Conservation (phyloP, 2,797 vertebrate genomes). For the Coregonus sp. region DNA sequence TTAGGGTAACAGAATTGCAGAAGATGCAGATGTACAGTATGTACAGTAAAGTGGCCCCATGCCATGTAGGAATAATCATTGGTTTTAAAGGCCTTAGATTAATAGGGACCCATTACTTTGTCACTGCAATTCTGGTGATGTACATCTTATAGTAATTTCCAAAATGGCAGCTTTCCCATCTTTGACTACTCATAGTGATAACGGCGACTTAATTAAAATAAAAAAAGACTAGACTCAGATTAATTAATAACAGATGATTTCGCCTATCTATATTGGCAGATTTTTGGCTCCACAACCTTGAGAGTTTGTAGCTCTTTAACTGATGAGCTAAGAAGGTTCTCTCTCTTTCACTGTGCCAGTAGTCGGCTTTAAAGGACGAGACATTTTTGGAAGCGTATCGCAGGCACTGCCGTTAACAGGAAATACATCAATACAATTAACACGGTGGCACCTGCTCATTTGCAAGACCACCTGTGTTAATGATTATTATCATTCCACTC, state of each 20-base stretch:
- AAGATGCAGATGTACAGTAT: not conserved
- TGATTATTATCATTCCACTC: conserved; percentile 52
- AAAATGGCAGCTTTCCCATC: conserved; percentile 51
- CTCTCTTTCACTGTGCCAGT: conserved; percentile 19
- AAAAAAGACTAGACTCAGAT: conserved; percentile 40
- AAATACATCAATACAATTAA: conserved; percentile 61
- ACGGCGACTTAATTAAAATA: conserved; percentile 49
- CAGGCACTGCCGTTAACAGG: conserved; percentile 25
- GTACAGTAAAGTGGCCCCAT: no score
- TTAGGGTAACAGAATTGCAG: conserved; percentile 29
- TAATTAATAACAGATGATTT: conserved; percentile 59
- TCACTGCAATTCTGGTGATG: conserved; percentile 34
- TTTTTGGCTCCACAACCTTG: conserved; percentile 14
- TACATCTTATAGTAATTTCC: conserved; percentile 46
- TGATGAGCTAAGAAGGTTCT: conserved; percentile 5
- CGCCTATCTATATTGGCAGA: conserved; percentile 39
- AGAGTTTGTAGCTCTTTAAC: not conserved
- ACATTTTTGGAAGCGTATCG: conserved; percentile 12
- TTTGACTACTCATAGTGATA: conserved; percentile 39
- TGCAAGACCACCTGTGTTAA: conserved; percentile 62
- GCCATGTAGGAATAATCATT: not conserved
- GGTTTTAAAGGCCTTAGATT: conserved; percentile 4
- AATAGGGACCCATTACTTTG: conserved; percentile 29
- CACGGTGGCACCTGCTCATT: conserved; percentile 55
- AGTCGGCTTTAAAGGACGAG: not conserved